Evolutionary conservation across 2,113 vertebrate genomes (phyloP).

Genomic region (Caretta caretta): DNA sequence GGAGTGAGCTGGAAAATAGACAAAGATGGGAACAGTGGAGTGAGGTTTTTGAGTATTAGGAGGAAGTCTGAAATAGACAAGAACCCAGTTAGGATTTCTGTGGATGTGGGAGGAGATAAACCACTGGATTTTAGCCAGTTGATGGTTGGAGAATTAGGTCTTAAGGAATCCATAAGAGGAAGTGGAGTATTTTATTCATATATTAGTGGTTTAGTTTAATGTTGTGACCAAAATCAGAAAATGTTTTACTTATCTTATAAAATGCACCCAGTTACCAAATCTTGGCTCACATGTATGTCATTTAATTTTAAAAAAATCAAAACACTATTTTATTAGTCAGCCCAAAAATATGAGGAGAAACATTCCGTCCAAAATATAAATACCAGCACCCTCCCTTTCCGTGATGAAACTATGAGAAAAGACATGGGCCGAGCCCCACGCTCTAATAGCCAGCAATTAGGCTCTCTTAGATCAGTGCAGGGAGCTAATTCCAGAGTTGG

Average conservation of each 20-base stretch:
- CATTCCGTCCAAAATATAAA: background rate
- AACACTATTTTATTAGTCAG: background rate
- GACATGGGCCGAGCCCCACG: background rate
- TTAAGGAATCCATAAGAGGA: background rate
- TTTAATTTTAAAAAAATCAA: background rate
- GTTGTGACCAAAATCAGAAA: background rate
- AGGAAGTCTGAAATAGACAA: background rate
- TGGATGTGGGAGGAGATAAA: background rate
- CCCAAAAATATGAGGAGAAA: background rate
- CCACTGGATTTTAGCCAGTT: background rate
- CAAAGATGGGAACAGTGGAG: background rate
- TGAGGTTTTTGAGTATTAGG: background rate
- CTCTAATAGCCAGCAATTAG: background rate
- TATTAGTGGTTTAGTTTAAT: background rate
- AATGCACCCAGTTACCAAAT: background rate
- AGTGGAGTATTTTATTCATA: background rate
- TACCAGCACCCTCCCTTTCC: background rate
- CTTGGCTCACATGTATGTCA: background rate
- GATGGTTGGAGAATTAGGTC: background rate
- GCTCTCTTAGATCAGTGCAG: background rate
- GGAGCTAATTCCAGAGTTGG: background rate
- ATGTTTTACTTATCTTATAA: background rate
- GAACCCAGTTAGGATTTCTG: background rate
- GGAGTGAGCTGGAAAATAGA: background rate
- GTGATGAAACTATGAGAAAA: background rate